A percentile compares a stretch with the other conserved stretches of the same genome.
These are phyloP conservation scores for Chymomyza procnemis DNA, from an alignment of 2,888 invertebrate genomes.

Conservation along the genomic window DNA sequence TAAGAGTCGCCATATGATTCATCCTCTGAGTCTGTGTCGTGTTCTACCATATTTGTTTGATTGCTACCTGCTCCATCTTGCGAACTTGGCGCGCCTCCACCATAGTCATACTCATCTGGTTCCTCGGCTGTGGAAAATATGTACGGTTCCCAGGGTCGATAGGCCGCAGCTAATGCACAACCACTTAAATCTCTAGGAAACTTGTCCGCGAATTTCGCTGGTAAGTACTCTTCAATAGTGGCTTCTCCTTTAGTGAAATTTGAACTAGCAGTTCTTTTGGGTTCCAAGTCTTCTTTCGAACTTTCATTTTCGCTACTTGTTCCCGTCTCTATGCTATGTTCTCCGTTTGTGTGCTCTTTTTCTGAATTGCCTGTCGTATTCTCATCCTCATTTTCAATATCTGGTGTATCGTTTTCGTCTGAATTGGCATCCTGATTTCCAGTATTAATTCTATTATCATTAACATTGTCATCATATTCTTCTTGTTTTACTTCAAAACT, in stretches of 20 bases:
- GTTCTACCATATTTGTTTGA: not conserved
- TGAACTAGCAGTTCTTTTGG: not conserved
- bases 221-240: slow-evolving; percentile 50
- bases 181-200: slow-evolving; percentile 74
- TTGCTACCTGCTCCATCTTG: not conserved
- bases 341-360: no score
- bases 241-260: slow-evolving; percentile 7
- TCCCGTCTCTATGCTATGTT: not conserved
- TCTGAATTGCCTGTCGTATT: no score
- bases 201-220: slow-evolving; percentile 69
- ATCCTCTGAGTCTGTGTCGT: slow-evolving; percentile 28
- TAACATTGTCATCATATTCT: not conserved
- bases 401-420: not conserved
- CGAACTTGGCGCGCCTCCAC: not conserved
- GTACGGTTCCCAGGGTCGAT: slow-evolving; percentile 76
- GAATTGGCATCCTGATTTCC: no score
- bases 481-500: not conserved
- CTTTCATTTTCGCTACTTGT: not conserved
- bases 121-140: slow-evolving; percentile 51
- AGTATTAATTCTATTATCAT: not conserved
- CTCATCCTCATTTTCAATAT: not conserved
- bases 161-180: slow-evolving; percentile 73
- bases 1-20: slow-evolving; percentile 20
- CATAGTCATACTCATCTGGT: slow-evolving; percentile 24
- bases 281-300: not conserved